A percentile compares a stretch with the other conserved stretches of the same genome.
These are phyloP conservation scores for Neodon shergylaensis DNA, from an alignment of 2,113 vertebrate genomes.

Conservation along the genomic window DNA sequence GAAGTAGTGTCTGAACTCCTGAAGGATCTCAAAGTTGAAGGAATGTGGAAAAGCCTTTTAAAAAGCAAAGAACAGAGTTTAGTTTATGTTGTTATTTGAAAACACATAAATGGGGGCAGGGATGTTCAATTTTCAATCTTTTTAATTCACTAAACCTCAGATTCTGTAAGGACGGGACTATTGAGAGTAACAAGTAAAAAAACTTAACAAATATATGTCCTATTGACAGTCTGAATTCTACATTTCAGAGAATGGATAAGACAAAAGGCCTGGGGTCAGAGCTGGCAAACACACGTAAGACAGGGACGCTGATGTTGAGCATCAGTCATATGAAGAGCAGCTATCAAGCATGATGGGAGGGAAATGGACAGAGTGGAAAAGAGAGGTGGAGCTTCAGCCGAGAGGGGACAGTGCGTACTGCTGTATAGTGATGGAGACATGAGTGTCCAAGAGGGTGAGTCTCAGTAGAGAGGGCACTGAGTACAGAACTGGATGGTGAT, in stretches of 20 bases:
- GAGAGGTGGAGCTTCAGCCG: too few relatives aligned
- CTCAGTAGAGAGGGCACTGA: background rate
- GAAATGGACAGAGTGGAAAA: background rate
- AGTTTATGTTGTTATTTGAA: background rate
- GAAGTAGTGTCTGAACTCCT: background rate
- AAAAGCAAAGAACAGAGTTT: background rate
- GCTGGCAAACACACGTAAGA: background rate
- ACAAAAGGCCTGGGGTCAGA: background rate
- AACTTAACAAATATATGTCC: background rate
- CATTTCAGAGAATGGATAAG: background rate
- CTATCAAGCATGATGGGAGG: too few relatives aligned
- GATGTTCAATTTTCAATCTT: background rate
- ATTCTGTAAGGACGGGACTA: background rate
- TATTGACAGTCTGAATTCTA: background rate
- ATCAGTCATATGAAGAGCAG: accelerated
- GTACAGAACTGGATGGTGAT: background rate
- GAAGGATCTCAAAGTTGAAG: background rate
- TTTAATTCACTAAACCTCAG: background rate
- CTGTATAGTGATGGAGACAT: background rate
- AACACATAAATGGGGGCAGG: background rate
- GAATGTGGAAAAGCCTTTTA: background rate
- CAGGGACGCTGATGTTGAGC: too few relatives aligned
- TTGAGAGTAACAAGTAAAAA: background rate
- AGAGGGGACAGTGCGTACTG: background rate
- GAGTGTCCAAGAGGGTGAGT: background rate